phyloP scores from a whole-genome alignment of 2,113 vertebrate genomes.

The Pogona vitticeps region DNA sequence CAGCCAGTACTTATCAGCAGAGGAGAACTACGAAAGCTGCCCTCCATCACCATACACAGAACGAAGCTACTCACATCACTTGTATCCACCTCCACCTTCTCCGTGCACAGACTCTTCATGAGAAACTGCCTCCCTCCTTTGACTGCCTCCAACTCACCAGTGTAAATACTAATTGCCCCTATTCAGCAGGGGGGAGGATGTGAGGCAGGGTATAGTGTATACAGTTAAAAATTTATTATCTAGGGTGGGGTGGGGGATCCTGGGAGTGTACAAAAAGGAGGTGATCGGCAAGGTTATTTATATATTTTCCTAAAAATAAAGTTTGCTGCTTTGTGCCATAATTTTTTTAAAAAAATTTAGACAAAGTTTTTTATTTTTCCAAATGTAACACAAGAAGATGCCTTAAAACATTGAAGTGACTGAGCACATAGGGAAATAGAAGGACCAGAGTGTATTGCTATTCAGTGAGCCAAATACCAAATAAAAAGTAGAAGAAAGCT shows the following conservation, averaged over 20 bases:
- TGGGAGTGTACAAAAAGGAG: conserved; percentile 88
- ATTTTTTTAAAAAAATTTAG: conserved; percentile 90
- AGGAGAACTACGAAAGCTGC: conserved; percentile 98
- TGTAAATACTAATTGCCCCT: conserved; percentile 86
- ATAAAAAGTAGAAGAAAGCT: conserved; percentile 66
- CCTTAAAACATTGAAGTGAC: conserved; percentile 90
- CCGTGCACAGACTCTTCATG: conserved; percentile 98
- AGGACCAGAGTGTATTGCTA: conserved; percentile 73
- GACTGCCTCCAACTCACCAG: conserved; percentile 55
- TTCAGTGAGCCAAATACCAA: conserved; percentile 82
- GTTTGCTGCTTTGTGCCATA: conserved; percentile 91
- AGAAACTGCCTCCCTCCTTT: conserved; percentile 75
- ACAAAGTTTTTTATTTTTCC: conserved; percentile 88
- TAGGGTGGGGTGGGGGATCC: conserved; percentile 59
- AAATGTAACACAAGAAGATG: conserved; percentile 89
- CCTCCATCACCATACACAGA: conserved; percentile 95
- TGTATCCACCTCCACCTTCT: conserved; percentile 93
- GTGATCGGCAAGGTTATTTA: conserved; percentile 88
- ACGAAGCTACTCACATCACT: conserved; percentile 95
- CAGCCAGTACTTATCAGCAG: conserved; percentile 95
- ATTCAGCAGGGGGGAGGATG: conserved; percentile 78
- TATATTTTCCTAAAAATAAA: conserved; percentile 98
- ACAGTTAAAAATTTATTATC: conserved; percentile 76
- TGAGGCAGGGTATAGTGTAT: conserved; percentile 69
- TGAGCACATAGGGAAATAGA: conserved; percentile 74